Conservation (phyloP, 2,797 vertebrate genomes). For the Dicrostonyx torquatus region DNA sequence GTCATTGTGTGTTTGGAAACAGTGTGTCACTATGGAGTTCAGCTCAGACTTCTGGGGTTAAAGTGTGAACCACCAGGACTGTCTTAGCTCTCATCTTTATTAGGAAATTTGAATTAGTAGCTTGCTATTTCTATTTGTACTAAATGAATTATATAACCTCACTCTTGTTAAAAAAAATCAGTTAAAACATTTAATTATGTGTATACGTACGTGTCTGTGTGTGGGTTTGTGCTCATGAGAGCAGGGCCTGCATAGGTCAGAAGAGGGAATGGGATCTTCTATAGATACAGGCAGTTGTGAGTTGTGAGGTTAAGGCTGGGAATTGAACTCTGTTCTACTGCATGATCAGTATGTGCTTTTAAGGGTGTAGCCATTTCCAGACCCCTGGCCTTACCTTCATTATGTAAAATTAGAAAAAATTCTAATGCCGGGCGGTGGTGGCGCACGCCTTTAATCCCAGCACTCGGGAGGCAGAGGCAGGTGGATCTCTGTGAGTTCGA, state of each 20-base stretch:
- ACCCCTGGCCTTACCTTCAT: not conserved
- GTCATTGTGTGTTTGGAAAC: not conserved
- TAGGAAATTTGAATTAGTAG: conserved; percentile 26
- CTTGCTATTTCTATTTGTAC: not conserved
- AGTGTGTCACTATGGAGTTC: not conserved
- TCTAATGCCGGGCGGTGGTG: too few relatives aligned
- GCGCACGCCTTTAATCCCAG: too few relatives aligned
- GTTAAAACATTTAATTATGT: not conserved
- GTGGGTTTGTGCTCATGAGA: not conserved
- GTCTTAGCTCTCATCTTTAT: conserved; percentile 4
- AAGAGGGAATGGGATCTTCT: not conserved
- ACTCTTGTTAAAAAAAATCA: not conserved
- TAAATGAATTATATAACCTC: not conserved
- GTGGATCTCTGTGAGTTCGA: too few relatives aligned
- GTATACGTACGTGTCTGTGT: not conserved
- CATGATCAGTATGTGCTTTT: not conserved
- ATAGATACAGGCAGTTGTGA: not conserved
- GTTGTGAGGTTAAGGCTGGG: not conserved
- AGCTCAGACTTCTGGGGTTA: not conserved
- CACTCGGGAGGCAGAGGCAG: too few relatives aligned
- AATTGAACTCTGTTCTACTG: not conserved
- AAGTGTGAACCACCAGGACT: not conserved
- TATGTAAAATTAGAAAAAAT: conserved; percentile 30
- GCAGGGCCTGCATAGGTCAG: not conserved
- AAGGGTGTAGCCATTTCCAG: not conserved